phyloP scores from a whole-genome alignment of 2,113 vertebrate genomes.

The Bucco capensis region DNA sequence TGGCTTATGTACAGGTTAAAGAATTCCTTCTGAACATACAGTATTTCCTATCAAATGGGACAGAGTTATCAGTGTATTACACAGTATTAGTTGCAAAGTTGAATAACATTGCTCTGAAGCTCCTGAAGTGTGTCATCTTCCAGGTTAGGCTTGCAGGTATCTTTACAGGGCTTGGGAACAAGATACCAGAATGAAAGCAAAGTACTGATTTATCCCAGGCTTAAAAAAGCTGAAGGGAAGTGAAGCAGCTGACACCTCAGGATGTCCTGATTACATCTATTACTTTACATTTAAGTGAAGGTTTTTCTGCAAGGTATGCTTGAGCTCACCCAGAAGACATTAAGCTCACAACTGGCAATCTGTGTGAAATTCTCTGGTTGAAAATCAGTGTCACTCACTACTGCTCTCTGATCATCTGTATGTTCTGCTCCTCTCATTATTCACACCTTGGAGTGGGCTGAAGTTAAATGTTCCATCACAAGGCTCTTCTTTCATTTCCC shows the following conservation, averaged over 20 bases:
- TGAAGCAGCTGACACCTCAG: not conserved
- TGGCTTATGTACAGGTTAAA: not conserved
- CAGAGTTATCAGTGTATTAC: not conserved
- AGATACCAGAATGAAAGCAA: not conserved
- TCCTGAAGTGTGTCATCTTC: fast-evolving
- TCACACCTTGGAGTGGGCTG: not conserved
- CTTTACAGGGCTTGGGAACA: not conserved
- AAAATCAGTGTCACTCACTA: not conserved
- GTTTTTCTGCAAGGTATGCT: not conserved
- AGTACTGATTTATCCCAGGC: not conserved
- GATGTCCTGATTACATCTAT: not conserved
- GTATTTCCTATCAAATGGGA: not conserved
- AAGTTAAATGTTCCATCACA: constrained; percentile 29
- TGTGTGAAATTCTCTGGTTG: not conserved
- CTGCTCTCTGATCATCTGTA: not conserved
- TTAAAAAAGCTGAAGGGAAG: not conserved
- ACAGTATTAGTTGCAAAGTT: not conserved
- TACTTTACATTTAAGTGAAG: not conserved
- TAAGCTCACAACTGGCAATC: not conserved
- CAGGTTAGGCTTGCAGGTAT: not conserved
- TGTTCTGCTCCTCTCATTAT: constrained; percentile 6
- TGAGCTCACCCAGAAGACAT: not conserved
- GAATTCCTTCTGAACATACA: not conserved
- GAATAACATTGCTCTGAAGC: not conserved
- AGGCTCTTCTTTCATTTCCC: constrained; percentile 28